Conservation (phyloP, 2,113 vertebrate genomes). For the Thalassarche chlororhynchos region DNA sequence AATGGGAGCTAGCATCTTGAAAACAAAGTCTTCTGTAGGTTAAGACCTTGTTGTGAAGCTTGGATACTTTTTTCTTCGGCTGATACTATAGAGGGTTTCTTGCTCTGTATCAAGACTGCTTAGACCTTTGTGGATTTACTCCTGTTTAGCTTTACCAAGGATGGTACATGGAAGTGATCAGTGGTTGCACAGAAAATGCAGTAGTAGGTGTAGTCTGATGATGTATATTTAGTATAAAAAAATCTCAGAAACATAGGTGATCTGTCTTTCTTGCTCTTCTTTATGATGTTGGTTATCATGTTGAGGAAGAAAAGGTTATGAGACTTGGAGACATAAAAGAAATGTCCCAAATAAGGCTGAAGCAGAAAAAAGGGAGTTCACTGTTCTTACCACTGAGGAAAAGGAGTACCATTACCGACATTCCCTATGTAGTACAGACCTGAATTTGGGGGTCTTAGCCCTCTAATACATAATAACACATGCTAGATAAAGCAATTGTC, state of each 20-base stretch:
- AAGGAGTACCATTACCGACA: background rate
- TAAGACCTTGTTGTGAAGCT: background rate
- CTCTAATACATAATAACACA: background rate
- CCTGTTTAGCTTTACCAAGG: background rate
- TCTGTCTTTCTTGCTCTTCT: background rate
- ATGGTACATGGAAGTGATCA: background rate
- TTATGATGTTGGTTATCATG: background rate
- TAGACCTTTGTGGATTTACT: background rate
- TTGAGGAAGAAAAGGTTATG: background rate
- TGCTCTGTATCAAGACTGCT: background rate
- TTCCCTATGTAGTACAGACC: background rate
- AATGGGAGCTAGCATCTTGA: background rate
- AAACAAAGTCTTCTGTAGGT: background rate
- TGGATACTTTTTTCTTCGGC: background rate
- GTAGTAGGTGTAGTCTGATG: background rate
- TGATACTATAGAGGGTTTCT: background rate
- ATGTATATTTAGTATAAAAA: background rate
- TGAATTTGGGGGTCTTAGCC: background rate
- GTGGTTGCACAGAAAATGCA: background rate
- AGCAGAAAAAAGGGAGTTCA: background rate
- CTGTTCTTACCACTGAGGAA: background rate
- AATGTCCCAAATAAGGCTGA: background rate
- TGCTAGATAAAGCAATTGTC: background rate
- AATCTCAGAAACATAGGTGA: background rate
- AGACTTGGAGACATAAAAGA: background rate